Base-by-base conservation (phyloP, 2,888 invertebrate genomes). In the Scaptodrosophila latifasciaeformis region DNA sequence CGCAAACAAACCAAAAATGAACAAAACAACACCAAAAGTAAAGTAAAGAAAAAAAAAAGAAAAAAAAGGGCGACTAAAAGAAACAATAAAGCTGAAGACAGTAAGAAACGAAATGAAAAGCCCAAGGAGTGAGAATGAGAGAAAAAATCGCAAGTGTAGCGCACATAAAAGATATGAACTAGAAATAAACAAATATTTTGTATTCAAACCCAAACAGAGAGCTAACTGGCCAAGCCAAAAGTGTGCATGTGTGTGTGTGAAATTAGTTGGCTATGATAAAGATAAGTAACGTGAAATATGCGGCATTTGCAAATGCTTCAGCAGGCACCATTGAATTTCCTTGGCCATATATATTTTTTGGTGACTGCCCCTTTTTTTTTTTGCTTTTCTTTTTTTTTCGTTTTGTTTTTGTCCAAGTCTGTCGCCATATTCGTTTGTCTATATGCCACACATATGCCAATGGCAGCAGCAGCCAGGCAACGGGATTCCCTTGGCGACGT, bases 211-310 rank as follows among this genome's bases (percentile, higher is more conserved):
- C 51, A 29, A 10, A 39, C 27, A 18, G 12, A 40, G 21, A 42
- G 27, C 15, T 21, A 17, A 34, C 15, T 19, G 5, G 40, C 42
- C 3, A 15, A 19, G 40, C 17, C 12, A 12, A 30, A 35, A 17
- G 21, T 43, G 18, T 40, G n/a, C 10, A 24, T 37, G 29, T 34
- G 37, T 49, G 47, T 49, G 31, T 48, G 31, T 34, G 79, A 76
- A 77, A 77, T 81, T 81, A 77, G 77, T 81, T 81, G 81, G 79
- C 81, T 70, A 81, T 81, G 79, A 77, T 77, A 81, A 76, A 79
- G 81, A 77, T 77, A 81, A 77, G 81, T 76, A 81, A 77, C 68
- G 81, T 77, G 77, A 77, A 77, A 81, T 81, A 77, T 81, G 77
- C 74, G 77, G 70, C 72, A 67, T 71, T 62, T 55, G 79, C 61